Evolutionary conservation across 2,888 invertebrate species (phyloP).

Genomic region (Cataglyphis cursor): DNA sequence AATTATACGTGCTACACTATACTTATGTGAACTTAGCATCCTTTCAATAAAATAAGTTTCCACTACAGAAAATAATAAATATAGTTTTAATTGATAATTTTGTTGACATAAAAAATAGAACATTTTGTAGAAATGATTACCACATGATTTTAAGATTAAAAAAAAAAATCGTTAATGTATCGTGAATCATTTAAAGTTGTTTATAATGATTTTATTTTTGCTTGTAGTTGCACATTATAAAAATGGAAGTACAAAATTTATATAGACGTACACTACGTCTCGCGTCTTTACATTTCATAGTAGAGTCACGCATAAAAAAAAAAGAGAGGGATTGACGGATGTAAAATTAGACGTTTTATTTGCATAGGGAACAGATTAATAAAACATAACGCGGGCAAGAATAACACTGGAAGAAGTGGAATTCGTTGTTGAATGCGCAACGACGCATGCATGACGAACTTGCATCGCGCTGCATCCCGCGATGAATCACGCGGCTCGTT

Average conservation of each 20-base stretch:
- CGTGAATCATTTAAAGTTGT: neutral
- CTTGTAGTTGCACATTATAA: neutral
- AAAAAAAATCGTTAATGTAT: neutral
- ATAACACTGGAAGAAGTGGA: conserved; percentile 27
- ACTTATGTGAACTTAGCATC: neutral
- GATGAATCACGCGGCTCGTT: conserved; percentile 64
- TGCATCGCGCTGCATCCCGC: conserved; percentile 31
- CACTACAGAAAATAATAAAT: neutral
- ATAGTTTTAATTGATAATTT: no score
- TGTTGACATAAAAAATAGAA: neutral
- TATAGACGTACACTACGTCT: neutral
- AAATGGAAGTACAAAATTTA: neutral
- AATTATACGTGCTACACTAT: neutral
- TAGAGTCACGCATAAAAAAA: neutral
- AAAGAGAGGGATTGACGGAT: conserved; percentile 6
- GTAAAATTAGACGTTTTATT: conserved; percentile 28
- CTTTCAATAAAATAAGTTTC: neutral
- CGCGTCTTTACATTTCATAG: neutral
- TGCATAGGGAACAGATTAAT: conserved; percentile 39
- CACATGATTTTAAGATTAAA: neutral
- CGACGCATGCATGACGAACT: conserved; percentile 40
- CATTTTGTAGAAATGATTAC: neutral
- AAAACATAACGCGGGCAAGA: conserved; percentile 20
- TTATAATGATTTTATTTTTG: neutral
- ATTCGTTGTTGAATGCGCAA: conserved; percentile 21